A percentile compares a stretch with the other conserved stretches of the same genome.
These are phyloP conservation scores for Sitophilus oryzae DNA, from an alignment of 1,140 invertebrate species.

Conservation along the genomic window DNA sequence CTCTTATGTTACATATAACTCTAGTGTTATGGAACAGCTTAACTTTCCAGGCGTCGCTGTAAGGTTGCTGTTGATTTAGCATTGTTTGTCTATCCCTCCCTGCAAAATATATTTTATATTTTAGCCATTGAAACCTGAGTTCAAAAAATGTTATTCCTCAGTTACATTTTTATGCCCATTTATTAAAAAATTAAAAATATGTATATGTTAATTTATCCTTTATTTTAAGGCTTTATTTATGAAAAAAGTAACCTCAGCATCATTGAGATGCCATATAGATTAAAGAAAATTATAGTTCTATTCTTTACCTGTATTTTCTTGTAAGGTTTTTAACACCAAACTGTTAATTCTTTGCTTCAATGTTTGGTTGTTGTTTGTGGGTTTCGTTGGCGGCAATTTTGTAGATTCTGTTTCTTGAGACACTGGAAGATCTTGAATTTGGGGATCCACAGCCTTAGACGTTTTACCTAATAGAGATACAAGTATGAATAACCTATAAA, in stretches of 20 bases:
- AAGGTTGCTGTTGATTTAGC: slow-evolving; percentile 47
- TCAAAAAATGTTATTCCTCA: neutral
- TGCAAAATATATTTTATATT: neutral
- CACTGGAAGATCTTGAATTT: neutral
- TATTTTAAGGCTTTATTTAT: too few relatives aligned
- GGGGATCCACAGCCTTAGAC: neutral
- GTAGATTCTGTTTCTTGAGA: neutral
- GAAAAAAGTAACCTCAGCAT: too few relatives aligned
- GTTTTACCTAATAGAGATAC: neutral
- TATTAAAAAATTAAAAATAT: too few relatives aligned
- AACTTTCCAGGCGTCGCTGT: slow-evolving; percentile 71
- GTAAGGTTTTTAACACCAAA: slow-evolving; percentile 80
- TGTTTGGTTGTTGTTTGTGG: slow-evolving; percentile 54
- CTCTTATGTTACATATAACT: slow-evolving; percentile 69
- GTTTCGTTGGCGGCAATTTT: slow-evolving; percentile 7
- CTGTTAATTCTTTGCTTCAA: slow-evolving; percentile 83
- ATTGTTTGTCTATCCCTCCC: slow-evolving; percentile 59
- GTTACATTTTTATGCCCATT: too few relatives aligned
- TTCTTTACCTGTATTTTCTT: slow-evolving; percentile 71
- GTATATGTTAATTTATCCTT: too few relatives aligned
- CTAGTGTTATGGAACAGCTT: slow-evolving; percentile 74
- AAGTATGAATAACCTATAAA: too few relatives aligned
- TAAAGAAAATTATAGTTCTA: neutral
- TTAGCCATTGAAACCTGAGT: neutral
- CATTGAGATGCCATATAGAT: neutral